Evolutionary conservation across 2,888 invertebrate genomes (phyloP).

Genomic region (Drosophila buzzatii): DNA sequence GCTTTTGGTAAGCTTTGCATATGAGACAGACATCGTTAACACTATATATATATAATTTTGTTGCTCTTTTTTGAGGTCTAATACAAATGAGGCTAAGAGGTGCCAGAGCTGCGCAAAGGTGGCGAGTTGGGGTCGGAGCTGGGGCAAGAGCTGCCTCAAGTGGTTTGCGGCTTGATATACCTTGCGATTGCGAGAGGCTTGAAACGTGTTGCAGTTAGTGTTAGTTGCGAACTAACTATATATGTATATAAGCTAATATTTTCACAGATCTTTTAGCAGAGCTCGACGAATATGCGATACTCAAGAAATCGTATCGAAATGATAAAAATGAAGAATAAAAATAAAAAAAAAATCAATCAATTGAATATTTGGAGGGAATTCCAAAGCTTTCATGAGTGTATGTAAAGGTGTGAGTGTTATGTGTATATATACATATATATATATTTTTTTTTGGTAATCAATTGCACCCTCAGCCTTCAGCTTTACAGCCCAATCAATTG

Average conservation of each 20-base stretch:
- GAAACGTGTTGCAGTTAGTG: background rate
- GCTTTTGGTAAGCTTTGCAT: conserved; percentile 28
- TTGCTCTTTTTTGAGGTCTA: conserved; percentile 7
- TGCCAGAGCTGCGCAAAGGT: no score
- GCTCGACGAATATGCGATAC: background rate
- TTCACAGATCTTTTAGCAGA: background rate
- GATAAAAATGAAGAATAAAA: no score
- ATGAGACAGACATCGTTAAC: conserved; percentile 32
- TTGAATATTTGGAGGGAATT: background rate
- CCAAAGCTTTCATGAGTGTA: background rate
- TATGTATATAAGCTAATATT: background rate
- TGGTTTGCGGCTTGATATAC: background rate
- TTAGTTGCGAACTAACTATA: background rate
- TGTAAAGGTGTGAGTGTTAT: background rate
- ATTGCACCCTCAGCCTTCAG: conserved; percentile 1
- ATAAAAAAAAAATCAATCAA: background rate
- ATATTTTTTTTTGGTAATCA: background rate
- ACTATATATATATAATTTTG: conserved; percentile 4
- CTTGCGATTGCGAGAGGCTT: conserved; percentile 5
- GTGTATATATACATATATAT: no score
- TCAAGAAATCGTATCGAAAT: background rate
- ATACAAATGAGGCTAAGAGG: conserved; percentile 10
- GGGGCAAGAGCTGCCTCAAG: conserved; percentile 4
- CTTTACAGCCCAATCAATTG: background rate
- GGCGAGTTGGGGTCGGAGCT: background rate